Base-by-base conservation (phyloP, 1,140 invertebrate genomes). In the Trachymyrmex septentrionalis region DNA sequence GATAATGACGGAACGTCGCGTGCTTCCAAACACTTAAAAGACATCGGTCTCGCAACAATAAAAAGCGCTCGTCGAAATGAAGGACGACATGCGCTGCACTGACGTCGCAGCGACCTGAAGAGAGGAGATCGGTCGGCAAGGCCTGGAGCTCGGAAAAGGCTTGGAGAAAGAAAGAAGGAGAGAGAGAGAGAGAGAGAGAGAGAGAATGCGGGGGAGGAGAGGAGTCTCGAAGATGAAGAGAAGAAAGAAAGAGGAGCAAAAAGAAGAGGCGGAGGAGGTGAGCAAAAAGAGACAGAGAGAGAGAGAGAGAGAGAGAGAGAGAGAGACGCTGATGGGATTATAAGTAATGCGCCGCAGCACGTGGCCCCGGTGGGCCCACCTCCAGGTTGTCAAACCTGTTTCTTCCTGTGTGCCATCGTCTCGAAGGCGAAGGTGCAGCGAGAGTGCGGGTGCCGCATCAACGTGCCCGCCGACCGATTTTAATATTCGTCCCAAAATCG, bases 381-480 rank as follows among this genome's bases (percentile, higher is more conserved):
- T 93, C 92, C 92, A 93, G 92, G 91, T 95, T 94, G 94, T 95
- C 94, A 95, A 95, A 95, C 95, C 95, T 94, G 94, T 95, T 95
- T 94, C 90, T 89, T 91, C 89, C 81, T 90, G 87, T 91, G 85
- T 92, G 89, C 90, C 88, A 92, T 89, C 90, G 85, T 91, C 90
- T 90, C 86, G 90, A 91, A 90, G 88, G 81, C 88, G 88, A 89
- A 90, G 90, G 89, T 90, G 90, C 90, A 90, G 82, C 87, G 78
- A 71, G 82, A 88, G 89, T 76, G 87, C 90, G 88, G 71, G 90
- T 90, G 91, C 90, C 90, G 93, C 91, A 80, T 86, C 87, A 88
- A 88, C 88, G 87, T 88, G 73, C 48, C 86, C 75, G 76, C 86
- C 72, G 71, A 87, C 86, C 76, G 88, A 87, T 88, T 92, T 87